Evolutionary conservation across 2,888 invertebrate genomes (phyloP).

Genomic region (Maniola hyperantus): DNA sequence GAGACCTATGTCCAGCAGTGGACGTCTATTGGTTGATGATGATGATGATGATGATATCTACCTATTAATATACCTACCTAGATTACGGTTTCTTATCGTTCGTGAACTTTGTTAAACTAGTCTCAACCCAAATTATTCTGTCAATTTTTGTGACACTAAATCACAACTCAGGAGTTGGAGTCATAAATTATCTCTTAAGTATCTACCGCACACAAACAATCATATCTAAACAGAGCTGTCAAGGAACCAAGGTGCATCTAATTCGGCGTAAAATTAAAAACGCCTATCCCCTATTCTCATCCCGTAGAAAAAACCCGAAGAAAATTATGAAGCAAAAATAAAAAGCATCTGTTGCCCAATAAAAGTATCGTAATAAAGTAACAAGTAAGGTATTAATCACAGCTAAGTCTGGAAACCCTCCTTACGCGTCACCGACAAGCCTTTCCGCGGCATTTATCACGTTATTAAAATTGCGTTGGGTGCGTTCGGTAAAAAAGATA

Average conservation of each 20-base stretch:
- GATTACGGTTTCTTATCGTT: too few species aligned
- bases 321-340: slow-evolving; percentile 68
- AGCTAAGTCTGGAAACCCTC: slow-evolving; percentile 58
- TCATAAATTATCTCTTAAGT: slow-evolving; percentile 27
- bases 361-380: slow-evolving; percentile 64
- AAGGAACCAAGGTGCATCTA: slow-evolving; percentile 58
- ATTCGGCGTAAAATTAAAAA: slow-evolving; percentile 63
- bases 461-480: slow-evolving; percentile 78
- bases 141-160: neutral
- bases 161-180: neutral
- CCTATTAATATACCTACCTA: too few species aligned
- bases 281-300: slow-evolving; percentile 26
- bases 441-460: slow-evolving; percentile 81
- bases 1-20: too few species aligned
- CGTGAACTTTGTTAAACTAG: too few species aligned
- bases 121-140: neutral
- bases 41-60: too few species aligned
- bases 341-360: slow-evolving; percentile 76
- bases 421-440: slow-evolving; percentile 78
- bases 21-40: too few species aligned
- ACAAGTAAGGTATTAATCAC: slow-evolving; percentile 62
- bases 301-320: slow-evolving; percentile 40
- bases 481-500: slow-evolving; percentile 80
- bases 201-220: slow-evolving; percentile 29
- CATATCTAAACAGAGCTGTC: slow-evolving; percentile 42